Evolutionary conservation across 1,140 invertebrate genomes (phyloP).

Genomic region (Aphelenchoides fujianensis): DNA sequence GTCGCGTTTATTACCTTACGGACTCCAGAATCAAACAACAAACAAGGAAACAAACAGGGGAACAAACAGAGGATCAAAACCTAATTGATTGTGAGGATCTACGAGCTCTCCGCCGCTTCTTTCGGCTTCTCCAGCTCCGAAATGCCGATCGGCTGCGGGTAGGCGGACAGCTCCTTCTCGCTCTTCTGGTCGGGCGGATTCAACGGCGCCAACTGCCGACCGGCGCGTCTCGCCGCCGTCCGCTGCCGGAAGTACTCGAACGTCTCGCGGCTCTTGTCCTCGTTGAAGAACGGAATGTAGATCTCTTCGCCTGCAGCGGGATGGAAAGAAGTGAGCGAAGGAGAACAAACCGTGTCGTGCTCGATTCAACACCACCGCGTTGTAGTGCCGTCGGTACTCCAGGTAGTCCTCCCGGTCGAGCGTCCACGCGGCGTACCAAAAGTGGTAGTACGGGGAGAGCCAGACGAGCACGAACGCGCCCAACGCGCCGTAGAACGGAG

Average conservation of each 20-base stretch:
- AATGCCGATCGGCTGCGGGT: not conserved
- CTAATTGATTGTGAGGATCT: no score
- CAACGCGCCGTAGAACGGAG: not conserved
- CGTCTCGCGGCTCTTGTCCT: not conserved
- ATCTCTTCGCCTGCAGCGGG: not conserved
- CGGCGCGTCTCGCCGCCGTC: not conserved
- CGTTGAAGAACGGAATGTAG: not conserved
- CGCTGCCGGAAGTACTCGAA: not conserved
- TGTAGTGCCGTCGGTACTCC: not conserved
- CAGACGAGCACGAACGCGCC: not conserved
- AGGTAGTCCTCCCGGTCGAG: not conserved
- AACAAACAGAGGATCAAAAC: no score
- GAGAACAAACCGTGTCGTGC: not conserved
- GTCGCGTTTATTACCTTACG: no score
- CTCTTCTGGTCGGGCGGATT: not conserved
- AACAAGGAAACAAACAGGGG: no score
- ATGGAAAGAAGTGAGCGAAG: no score
- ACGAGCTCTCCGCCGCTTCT: no score
- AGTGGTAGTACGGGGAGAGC: not conserved
- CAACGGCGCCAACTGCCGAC: not conserved
- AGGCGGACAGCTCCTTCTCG: not conserved
- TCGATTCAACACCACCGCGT: not conserved
- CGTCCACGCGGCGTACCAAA: not conserved
- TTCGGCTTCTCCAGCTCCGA: no score
- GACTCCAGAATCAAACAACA: no score